Evolutionary conservation across 1,140 invertebrate species (phyloP).

Genomic region (Neelides sp.): DNA sequence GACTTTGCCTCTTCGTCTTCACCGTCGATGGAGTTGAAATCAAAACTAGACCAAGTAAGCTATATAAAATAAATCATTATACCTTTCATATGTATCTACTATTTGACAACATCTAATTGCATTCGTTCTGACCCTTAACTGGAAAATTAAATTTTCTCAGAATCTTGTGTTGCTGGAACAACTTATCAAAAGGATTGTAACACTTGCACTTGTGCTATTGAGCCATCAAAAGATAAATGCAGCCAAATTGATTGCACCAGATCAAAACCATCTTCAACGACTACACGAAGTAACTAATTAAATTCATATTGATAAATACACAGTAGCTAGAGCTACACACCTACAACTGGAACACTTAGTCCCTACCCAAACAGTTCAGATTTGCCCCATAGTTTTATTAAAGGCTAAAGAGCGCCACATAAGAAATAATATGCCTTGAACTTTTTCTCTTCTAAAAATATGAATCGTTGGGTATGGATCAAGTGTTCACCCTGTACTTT

Average conservation of each 20-base stretch:
- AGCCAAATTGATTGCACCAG: slow-evolving; percentile 23
- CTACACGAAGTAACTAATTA: slow-evolving; percentile 11
- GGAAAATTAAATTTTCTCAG: slow-evolving; percentile 12
- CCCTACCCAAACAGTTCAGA: too few relatives aligned
- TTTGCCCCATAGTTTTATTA: too few relatives aligned
- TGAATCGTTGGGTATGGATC: too few relatives aligned
- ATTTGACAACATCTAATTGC: too few relatives aligned
- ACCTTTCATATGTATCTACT: too few relatives aligned
- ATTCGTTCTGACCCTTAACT: too few relatives aligned
- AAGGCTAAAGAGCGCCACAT: too few relatives aligned
- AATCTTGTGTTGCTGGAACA: slow-evolving; percentile 16
- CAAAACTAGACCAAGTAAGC: slow-evolving; percentile 18
- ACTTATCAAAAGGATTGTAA: slow-evolving; percentile 32
- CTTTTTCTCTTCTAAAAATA: too few relatives aligned
- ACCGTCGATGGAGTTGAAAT: slow-evolving; percentile 1
- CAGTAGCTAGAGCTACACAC: not conserved
- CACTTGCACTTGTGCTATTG: slow-evolving; percentile 28
- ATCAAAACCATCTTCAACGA: slow-evolving; percentile 4
- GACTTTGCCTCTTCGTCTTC: slow-evolving; percentile 9
- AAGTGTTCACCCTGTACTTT: not conserved
- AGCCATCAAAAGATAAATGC: slow-evolving; percentile 24
- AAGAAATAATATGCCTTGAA: too few relatives aligned
- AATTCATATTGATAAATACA: not conserved
- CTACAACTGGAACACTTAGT: too few relatives aligned
- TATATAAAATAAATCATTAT: not conserved